Evolutionary conservation across 2,888 invertebrate species (phyloP), one percentile per base, ranked within the genome.

Genomic region (Yponomeuta sedellus): DNA sequence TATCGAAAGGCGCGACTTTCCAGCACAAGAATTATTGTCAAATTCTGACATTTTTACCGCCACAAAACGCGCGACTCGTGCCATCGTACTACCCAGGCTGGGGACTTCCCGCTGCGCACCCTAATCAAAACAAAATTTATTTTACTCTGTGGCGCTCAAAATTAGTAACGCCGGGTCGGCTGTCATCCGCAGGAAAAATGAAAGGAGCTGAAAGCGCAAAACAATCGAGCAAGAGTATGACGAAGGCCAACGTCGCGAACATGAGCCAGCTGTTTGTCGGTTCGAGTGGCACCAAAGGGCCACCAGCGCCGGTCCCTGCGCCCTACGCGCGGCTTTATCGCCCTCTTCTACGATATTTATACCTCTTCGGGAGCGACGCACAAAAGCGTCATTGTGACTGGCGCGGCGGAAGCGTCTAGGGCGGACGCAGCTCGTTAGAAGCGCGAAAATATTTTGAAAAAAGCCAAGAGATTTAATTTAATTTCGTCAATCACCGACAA

Each of bases 331-430:
- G 67, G 72, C 69, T 58, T 70, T 40, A 65, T 65, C 65, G 65
- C 40, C 59, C 70, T 68, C 75, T 70, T 70, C 72, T 76, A 76
- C 79, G 74, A 80, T 59, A 59, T 78, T 81, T 79, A 80, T 80
- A 75, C 75, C 73, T 74, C 77, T 79, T 77, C 72, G 75, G 74
- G 72, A 78, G 72, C 16, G 3, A 52, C 16, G 34, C 16, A 52
- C 44, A 52, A 52, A 52, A 52, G 44, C 44, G 3, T 52, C 16
- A 34, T 34, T 34, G 34, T 34, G 34, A 34, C 8, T 8, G 8
- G 34, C 34, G 8, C 44, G 4, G 16, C 44, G 44, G 44, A 52
- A 52, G 44, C 44, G 44, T 12, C 44, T 52, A 16, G 16, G 44
- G 44, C 44, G 44, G 44, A 52, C 44, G 44, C 44, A 52, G 44